Evolutionary conservation across 1,140 invertebrate genomes (phyloP), one percentile per base, ranked within the genome.

Genomic region (Diprion similis): DNA sequence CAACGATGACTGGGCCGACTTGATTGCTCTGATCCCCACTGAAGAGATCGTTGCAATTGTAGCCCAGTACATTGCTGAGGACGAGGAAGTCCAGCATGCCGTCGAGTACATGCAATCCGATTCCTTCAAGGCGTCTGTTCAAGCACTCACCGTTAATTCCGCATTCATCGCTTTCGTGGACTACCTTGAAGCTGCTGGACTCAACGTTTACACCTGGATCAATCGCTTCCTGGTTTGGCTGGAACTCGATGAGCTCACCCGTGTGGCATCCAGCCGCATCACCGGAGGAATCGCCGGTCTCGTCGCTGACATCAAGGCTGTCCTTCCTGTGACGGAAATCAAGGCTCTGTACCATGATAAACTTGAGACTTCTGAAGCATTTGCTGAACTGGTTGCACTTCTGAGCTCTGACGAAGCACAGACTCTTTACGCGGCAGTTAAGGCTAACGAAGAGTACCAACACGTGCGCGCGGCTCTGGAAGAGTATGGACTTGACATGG

Each of bases 291-390:
- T 81, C 7, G 70, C 75, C 10, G 79, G 79, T 8, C 59, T 83
- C 0, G 65, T 82, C 6, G n/a, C 48, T 19, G 73, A 71, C 13
- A 71, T 74, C 51, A 59, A 0, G 6, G 73, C 77, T 9, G 2
- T 81, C n/a, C 51, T 84, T 17, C 83, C 84, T 4, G 9, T 75
- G 0, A 66, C 82, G 0, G 24, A 83, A 45, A 76, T 84, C 11
- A 51, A 79, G 15, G 74, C 72, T 17, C 71, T 84, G n/a, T 79
- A 79, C 70, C 0, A 78, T 0, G 13, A 82, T 9, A 85, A 85
- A 73, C 9, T 82, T 0, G 37, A 71, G 1, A 77, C 17, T 10
- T 80, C 78, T 8, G 45, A 70, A 17, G 71, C 59, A 4, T 85
- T 84, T 45, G 66, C 59, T 1, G 46, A 73, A 0, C 76, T 84